phyloP scores from a whole-genome alignment of 2,797 vertebrate species.

The Kryptopterus vitreolus region DNA sequence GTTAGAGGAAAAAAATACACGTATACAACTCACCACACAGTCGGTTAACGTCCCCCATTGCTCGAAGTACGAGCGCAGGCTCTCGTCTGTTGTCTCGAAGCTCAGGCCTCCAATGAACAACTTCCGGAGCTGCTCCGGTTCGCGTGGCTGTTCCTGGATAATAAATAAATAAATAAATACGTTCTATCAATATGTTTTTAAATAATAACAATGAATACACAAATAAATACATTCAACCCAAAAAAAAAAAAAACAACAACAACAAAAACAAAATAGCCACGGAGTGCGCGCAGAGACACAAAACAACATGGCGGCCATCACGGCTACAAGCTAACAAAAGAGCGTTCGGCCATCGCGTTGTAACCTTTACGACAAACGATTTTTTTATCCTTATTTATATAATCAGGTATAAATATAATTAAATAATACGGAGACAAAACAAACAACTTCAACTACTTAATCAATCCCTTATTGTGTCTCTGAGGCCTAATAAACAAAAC shows the following conservation, averaged over 20 bases:
- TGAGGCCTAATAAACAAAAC: background rate
- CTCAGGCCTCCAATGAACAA: slow-evolving; percentile 95
- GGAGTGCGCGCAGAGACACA: background rate
- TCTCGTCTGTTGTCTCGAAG: slow-evolving; percentile 95
- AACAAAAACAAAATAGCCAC: background rate
- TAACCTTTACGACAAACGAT: too few species aligned
- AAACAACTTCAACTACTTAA: background rate
- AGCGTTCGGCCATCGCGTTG: background rate
- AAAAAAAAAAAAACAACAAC: too few species aligned
- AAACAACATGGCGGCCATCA: slow-evolving; percentile 19
- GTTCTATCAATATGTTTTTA: too few species aligned
- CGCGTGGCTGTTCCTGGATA: slow-evolving; percentile 81
- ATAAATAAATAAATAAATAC: background rate
- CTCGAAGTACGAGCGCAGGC: slow-evolving; percentile 89
- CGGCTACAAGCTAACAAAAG: background rate
- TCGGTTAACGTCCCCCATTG: slow-evolving; percentile 95
- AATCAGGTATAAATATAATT: too few species aligned
- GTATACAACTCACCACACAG: slow-evolving; percentile 82
- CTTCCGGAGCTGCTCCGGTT: slow-evolving; percentile 94
- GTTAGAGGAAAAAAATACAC: background rate
- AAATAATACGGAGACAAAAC: too few species aligned
- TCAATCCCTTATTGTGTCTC: background rate
- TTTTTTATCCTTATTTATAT: too few species aligned
- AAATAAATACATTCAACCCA: too few species aligned
- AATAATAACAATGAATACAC: too few species aligned